Percentiles rank a stretch among this genome's conserved stretches.
Conservation (phyloP, 2,888 invertebrate genomes). For the Orchestes rusci region DNA sequence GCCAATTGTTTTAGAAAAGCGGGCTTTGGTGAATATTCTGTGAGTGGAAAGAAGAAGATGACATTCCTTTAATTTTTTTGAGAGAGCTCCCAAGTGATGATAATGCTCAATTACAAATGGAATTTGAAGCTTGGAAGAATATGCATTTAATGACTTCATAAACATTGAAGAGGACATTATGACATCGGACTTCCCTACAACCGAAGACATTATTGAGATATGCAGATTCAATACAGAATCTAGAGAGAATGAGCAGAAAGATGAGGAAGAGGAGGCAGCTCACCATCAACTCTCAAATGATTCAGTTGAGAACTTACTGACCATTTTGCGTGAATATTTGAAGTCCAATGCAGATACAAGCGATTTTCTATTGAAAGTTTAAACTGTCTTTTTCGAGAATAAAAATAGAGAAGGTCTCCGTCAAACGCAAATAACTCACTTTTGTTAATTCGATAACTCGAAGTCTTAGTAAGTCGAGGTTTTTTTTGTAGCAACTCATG, state of each 20-base stretch:
- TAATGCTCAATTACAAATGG: constrained; percentile 8
- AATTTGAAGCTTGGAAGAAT: constrained; percentile 16
- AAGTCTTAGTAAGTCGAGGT: no score
- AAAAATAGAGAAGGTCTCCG: not conserved
- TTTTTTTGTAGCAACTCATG: no score
- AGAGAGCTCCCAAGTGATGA: constrained; percentile 10
- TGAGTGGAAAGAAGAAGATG: constrained; percentile 21
- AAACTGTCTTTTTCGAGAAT: not conserved
- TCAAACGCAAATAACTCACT: no score
- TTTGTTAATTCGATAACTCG: no score
- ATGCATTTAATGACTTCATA: constrained; percentile 15
- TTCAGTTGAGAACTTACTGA: constrained; percentile 15
- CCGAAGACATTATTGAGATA: constrained; percentile 22
- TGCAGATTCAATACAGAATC: constrained; percentile 14
- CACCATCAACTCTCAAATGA: constrained; percentile 13
- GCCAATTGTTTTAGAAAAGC: constrained; percentile 28
- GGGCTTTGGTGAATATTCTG: constrained; percentile 21
- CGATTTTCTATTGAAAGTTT: constrained; percentile 4
- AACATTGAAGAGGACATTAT: constrained; percentile 18
- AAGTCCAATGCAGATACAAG: constrained; percentile 3
- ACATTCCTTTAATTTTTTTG: constrained; percentile 17
- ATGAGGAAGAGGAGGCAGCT: constrained; percentile 10
- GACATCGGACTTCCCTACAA: constrained; percentile 19
- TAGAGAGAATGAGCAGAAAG: constrained; percentile 9
- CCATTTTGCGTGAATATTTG: not conserved